Evolutionary conservation across 2,888 invertebrate genomes (phyloP), one percentile per base, ranked within the genome.

Genomic region (Pyrochroa serraticornis): DNA sequence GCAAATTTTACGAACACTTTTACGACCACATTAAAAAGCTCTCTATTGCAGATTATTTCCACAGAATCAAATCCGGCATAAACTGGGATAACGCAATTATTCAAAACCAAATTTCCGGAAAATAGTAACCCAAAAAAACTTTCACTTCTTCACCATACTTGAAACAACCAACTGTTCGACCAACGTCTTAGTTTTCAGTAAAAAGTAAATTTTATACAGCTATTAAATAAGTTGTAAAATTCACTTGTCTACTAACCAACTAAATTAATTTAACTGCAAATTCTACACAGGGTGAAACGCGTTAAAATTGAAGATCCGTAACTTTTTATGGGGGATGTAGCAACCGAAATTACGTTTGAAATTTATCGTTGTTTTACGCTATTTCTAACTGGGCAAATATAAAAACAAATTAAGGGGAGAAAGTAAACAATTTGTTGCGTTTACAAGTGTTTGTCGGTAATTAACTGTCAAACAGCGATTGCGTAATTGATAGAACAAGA

Each of bases 1-100:
- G 71, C 70, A 70, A 71, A 71, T 70, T 72, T 72, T 71, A 73
- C 66, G 69, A 60, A 63, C 60, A 51, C 60, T 66, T 72, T 71
- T 71, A 71, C 67, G 70, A 69, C 49, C 58, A 59, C 66, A 63
- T 68, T 70, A 72, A 72, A 70, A 62, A 57, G 62, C 60, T 64
- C 60, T 64, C 64, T 69, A 66, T 22, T 33, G 37, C 67, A 65
- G 67, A 63, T 66, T 64, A 63, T 67, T 63, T 58, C 60, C 51
- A 52, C 31, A 55, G 63, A 65, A 68, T 68, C 67, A 63, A 63
- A 64, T 58, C 41, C 38, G 53, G 55, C 63, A 60, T 66, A 63
- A 65, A 66, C 62, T 65, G 43, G 38, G 13, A 58, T 48, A 49
- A 36, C 39, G 42, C 39, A 53, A 58, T 58, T 54, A 53, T 58